A percentile compares a stretch with the other conserved stretches of the same genome.
phyloP scores from a whole-genome alignment of 2,888 invertebrate genomes.

The Lasioglossum calceatum region DNA sequence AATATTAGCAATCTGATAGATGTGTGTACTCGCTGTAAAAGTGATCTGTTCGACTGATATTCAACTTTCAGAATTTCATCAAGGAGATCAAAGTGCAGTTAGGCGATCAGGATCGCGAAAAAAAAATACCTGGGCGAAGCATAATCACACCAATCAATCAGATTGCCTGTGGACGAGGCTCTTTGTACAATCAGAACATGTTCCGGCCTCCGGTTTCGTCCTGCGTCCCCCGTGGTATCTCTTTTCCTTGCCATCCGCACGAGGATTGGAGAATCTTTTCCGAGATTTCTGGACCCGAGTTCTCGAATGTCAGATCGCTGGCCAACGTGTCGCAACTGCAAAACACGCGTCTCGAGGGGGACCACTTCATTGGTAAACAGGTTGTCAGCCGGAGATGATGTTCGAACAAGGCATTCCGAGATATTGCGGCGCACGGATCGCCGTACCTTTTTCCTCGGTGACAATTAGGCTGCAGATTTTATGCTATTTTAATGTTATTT shows the following conservation, averaged over 20 bases:
- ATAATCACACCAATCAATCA: conserved; percentile 56
- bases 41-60: background rate
- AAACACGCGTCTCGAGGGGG: conserved; percentile 9
- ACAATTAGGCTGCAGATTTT: background rate
- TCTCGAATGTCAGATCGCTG: conserved; percentile 16
- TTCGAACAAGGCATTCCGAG: background rate
- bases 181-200: conserved; percentile 67
- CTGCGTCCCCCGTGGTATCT: background rate
- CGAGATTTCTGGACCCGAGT: conserved; percentile 24
- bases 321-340: conserved; percentile 44
- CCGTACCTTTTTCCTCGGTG: background rate
- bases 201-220: background rate
- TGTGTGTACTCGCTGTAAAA: background rate
- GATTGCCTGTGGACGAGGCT: conserved; percentile 50
- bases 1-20: background rate
- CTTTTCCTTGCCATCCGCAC: background rate
- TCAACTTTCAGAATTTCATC: conserved; percentile 4
- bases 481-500: background rate
- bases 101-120: conserved; percentile 9
- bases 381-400: background rate
- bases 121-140: conserved; percentile 2
- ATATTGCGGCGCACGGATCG: background rate
- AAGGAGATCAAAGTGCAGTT: conserved; percentile 17
- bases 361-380: conserved; percentile 19
- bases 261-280: conserved; percentile 16